Evolutionary conservation across 2,888 invertebrate genomes (phyloP), one percentile per base, ranked within the genome.

Genomic region (Rhingia rostrata): DNA sequence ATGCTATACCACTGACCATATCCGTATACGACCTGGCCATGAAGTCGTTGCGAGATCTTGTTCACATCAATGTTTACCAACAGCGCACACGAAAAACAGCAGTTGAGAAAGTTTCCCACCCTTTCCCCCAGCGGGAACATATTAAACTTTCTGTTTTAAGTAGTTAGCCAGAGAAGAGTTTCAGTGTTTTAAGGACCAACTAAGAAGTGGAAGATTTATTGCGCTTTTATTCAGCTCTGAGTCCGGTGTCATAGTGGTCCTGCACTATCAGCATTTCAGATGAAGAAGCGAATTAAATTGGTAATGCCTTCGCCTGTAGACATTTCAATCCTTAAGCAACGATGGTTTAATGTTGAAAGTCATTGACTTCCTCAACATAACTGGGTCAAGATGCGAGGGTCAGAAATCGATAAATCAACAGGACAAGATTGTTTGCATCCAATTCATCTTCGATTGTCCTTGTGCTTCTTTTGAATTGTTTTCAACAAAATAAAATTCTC

Each of bases 61-160:
- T 74, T 37, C 60, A 84, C 70, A 74, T 69, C 79, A 84, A 84
- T 66, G 79, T 64, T 56, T 51, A 4, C 53, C 53, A 61, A 56
- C 74, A 75, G 67, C 47, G n/a, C 49, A 49, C 33, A 64, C 35
- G 32, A 37, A 9, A 66, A 66, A 77, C 78, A 61, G 56, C 73
- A 69, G 51, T 74, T 70, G 45, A 35, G 43, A 47, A 69, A 56
- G 9, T 63, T 73, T 80, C 60, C 60, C 1, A 49, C 56, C 10
- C 32, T 32, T 49, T n/a, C n/a, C 58, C 47, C 32, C 33, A 12
- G 51, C 78, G 56, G 61, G 53, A 33, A 80, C 84, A 84, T 80
- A 80, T 75, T 80, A 84, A 84, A 84, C 74, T 80, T 81, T 74
- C 80, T 70, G 80, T 80, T 84, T 80, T 84, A 84, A 84, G 84